Base-by-base conservation (phyloP, 2,797 vertebrate species). In the Danio tinwini region DNA sequence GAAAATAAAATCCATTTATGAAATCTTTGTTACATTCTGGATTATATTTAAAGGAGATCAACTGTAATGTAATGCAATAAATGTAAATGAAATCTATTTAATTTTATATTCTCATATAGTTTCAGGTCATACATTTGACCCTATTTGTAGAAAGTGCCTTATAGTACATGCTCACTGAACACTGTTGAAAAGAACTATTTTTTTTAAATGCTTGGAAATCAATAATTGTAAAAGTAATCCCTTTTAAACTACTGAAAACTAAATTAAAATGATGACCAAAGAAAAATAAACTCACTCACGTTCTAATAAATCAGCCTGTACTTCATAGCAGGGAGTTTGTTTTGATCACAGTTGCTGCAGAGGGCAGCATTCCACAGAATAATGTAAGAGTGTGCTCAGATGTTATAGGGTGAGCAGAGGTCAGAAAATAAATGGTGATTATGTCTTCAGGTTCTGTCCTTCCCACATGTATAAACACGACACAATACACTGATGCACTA, bases 381-480 rank as follows among this genome's bases (percentile, higher is more conserved):
- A 70, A 42, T 53, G 29, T 40, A 53, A 29, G 47, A 39, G 67
- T 21, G 45, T 2, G 44, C 12, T 68, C 45, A 49, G 45, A 68
- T 68, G 19, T 50, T 68, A 68, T 21, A 49, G 19, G 19, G 19
- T 55, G 68, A 71, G 17, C 37, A 8, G 50, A 55, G 68, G 68
- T 55, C 68, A 55, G 50, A 42, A 19, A 37, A 55, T 40, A 14
- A 71, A 71, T 71, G 37, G 49, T 52, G 67, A 69, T 17, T 67
- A 69, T 6, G 52, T 55, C 68, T 70, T 55, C n/a, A 42, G 68
- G n/a, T 71, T 71, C 50, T 19, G 68, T 42, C 39, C 52, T 56
- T 71, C 52, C n/a, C 52, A 42, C 52, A 56, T 56, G 69, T 14
- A 71, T 14, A 71, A 71, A 71, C 69, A 70, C 37, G 9, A 13